Conservation (phyloP, 2,113 vertebrate genomes). For the Phaetusa simplex region DNA sequence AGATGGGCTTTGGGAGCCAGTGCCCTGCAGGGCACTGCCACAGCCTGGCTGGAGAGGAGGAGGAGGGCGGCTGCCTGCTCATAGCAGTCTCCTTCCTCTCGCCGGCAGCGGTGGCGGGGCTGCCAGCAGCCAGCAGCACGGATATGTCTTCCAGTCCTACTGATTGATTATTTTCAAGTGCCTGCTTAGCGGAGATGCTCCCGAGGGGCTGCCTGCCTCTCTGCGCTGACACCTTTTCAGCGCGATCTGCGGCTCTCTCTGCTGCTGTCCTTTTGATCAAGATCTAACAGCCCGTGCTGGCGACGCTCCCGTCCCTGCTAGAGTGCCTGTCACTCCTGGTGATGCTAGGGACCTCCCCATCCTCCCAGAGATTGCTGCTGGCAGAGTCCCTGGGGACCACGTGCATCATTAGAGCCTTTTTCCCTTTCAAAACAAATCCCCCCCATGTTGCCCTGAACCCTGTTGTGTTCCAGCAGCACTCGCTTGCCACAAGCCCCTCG, state of each 20-base stretch:
- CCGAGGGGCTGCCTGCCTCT: conserved; percentile 18
- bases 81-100: background rate
- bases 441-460: fast-evolving
- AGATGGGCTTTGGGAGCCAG: background rate
- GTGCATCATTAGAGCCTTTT: background rate
- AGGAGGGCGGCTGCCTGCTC: background rate
- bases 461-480: background rate
- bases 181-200: conserved; percentile 7
- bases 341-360: background rate
- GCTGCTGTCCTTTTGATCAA: conserved; percentile 56
- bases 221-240: conserved; percentile 16
- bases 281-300: background rate
- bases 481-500: fast-evolving
- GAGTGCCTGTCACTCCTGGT: conserved; percentile 25
- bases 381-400: background rate
- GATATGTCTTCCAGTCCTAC: background rate
- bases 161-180: conserved; percentile 61
- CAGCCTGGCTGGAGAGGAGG: background rate
- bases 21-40: background rate
- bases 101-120: fast-evolving
- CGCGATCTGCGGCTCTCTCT: background rate
- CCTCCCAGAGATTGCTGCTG: background rate
- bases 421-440: background rate
- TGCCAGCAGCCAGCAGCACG: background rate
- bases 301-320: fast-evolving